phyloP scores from a whole-genome alignment of 2,888 invertebrate genomes.

The Diabrotica balteata region DNA sequence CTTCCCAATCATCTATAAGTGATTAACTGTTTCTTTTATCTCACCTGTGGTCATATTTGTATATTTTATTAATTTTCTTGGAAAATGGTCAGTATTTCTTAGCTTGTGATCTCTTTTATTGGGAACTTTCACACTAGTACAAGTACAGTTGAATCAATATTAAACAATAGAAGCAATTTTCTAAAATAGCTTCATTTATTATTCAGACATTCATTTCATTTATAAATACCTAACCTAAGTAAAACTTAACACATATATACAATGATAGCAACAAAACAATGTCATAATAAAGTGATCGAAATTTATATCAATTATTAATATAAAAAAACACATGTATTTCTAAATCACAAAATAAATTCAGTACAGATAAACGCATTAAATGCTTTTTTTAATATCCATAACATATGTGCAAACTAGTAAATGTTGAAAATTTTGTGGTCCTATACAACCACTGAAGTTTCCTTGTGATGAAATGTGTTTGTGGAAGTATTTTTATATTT shows the following conservation, averaged over 20 bases:
- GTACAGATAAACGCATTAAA: slow-evolving; percentile 3
- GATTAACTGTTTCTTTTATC: too few species aligned
- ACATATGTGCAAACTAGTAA: too few species aligned
- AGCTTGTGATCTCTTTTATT: too few species aligned
- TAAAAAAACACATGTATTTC: neutral
- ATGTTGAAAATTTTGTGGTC: too few species aligned
- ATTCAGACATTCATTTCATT: neutral
- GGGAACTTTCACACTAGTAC: too few species aligned
- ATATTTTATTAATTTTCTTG: too few species aligned
- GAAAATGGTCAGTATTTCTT: too few species aligned
- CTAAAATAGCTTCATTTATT: slow-evolving; percentile 2
- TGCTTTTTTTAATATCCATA: slow-evolving; percentile 3
- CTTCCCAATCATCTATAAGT: too few species aligned
- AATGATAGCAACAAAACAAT: neutral
- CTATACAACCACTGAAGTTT: neutral
- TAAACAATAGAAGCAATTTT: neutral
- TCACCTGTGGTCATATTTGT: too few species aligned
- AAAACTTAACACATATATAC: neutral
- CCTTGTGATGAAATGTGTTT: too few species aligned
- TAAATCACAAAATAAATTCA: neutral
- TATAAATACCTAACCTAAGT: neutral
- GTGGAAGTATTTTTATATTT: too few species aligned
- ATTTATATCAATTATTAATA: neutral
- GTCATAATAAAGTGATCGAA: neutral
- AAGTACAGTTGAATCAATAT: neutral